Evolutionary conservation across 2,113 vertebrate genomes (phyloP).

Genomic region (Odobenus rosmarus): DNA sequence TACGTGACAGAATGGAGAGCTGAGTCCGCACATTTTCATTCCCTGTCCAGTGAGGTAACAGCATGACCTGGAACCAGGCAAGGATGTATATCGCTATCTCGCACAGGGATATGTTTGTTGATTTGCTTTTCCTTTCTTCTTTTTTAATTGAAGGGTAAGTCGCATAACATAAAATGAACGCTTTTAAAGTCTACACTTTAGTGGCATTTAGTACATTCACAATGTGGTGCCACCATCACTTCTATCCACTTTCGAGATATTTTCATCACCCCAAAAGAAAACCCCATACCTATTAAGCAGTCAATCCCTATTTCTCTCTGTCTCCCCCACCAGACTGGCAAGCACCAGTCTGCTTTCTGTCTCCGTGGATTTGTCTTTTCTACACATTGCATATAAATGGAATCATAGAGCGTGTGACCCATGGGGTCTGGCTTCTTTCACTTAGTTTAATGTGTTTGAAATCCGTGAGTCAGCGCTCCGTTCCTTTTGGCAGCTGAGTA

Average conservation of each 20-base stretch:
- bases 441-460: neutral
- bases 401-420: neutral
- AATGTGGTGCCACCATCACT: accelerated
- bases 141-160: neutral
- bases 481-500: neutral
- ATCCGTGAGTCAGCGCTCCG: neutral
- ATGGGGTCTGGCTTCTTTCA: neutral
- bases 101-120: neutral
- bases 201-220: no score
- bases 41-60: neutral
- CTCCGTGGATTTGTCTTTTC: neutral
- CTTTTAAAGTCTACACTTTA: neutral
- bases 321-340: neutral
- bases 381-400: neutral
- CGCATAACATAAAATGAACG: neutral
- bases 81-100: accelerated
- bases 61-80: neutral
- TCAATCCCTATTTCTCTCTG: neutral
- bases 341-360: neutral
- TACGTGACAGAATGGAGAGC: neutral
- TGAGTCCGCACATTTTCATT: neutral
- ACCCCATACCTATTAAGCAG: neutral
- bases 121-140: neutral
- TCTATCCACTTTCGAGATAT: neutral
- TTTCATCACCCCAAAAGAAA: neutral